Evolutionary conservation across 2,113 vertebrate genomes (phyloP), one percentile per base, ranked within the genome.

Genomic region (Loxodonta africana): DNA sequence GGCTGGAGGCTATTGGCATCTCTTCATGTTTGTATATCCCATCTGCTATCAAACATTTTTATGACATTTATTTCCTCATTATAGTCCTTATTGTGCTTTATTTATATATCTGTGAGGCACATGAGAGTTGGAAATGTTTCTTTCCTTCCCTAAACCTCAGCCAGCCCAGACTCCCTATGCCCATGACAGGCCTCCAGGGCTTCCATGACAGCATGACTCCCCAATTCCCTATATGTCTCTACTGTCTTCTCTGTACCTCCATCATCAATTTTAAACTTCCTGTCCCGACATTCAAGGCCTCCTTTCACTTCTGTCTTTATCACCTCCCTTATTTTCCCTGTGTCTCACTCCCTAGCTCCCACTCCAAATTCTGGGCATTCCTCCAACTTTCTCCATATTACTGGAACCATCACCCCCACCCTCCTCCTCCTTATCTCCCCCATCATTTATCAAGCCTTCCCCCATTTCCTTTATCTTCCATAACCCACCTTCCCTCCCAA

Each of bases 51-150:
- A 98, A 98, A 97, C 97, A 98, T 98, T 98, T 98, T 97, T 95
- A 95, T 97, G 97, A 97, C 98, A 98, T 98, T 98, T 98, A 97
- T 98, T 98, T 97, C 97, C 97, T 98, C 97, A 98, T 98, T 98
- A 97, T 76, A 88, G 92, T 63, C 57, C 93, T 93, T 96, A 96
- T 93, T 97, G 91, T 96, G 90, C 88, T 97, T 97, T 97, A 97
- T 96, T 96, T 98, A 95, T 97, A 96, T 94, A 97, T 96, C 94
- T 93, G 86, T 84, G 87, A 97, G 92, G 83, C 95, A 94, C 89
- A 94, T 78, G 85, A 96, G 95, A 94, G 48, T 92, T 97, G 94
- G 90, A 97, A 98, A 90, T 94, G 73, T 62, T 97, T 87, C 81
- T 96, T 88, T 96, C 85, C 53, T 96, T 94, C 84, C 69, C 84